These are phyloP conservation scores for Chiloscyllium plagiosum DNA, from an alignment of 2,113 vertebrate genomes.

Conservation along the genomic window DNA sequence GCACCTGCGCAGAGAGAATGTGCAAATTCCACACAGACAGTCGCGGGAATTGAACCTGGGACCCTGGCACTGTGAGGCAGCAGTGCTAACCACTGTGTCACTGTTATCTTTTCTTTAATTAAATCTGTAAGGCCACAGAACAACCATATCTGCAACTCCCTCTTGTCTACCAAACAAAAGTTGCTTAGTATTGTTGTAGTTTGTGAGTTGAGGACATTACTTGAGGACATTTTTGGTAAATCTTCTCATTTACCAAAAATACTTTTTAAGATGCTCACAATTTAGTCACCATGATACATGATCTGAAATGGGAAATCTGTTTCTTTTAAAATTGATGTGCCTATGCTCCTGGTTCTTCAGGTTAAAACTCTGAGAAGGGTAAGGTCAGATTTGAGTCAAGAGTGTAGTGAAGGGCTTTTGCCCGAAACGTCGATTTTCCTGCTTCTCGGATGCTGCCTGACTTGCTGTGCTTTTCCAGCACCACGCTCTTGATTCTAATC, in stretches of 20 bases:
- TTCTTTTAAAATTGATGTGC: not conserved
- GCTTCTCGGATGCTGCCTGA: too few relatives aligned
- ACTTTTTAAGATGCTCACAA: not conserved
- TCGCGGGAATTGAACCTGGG: too few relatives aligned
- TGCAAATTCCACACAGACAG: too few relatives aligned
- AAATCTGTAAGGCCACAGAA: not conserved
- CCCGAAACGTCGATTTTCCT: too few relatives aligned
- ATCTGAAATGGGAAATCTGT: not conserved
- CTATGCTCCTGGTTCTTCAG: not conserved
- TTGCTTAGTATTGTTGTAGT: not conserved
- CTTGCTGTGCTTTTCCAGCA: too few relatives aligned
- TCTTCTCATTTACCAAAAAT: not conserved
- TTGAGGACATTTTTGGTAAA: too few relatives aligned
- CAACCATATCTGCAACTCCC: not conserved
- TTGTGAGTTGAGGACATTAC: not conserved
- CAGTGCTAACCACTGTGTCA: too few relatives aligned
- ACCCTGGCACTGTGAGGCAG: too few relatives aligned
- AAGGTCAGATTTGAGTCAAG: not conserved
- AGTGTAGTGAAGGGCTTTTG: too few relatives aligned
- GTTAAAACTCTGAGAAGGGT: not conserved
- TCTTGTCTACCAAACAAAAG: not conserved
- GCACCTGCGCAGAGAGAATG: too few relatives aligned
- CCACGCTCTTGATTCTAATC: too few relatives aligned
- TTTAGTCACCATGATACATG: not conserved
- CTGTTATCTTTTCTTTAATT: not conserved